phyloP scores from a whole-genome alignment of 2,797 vertebrate genomes.

The Pantherophis alleghaniensis region DNA sequence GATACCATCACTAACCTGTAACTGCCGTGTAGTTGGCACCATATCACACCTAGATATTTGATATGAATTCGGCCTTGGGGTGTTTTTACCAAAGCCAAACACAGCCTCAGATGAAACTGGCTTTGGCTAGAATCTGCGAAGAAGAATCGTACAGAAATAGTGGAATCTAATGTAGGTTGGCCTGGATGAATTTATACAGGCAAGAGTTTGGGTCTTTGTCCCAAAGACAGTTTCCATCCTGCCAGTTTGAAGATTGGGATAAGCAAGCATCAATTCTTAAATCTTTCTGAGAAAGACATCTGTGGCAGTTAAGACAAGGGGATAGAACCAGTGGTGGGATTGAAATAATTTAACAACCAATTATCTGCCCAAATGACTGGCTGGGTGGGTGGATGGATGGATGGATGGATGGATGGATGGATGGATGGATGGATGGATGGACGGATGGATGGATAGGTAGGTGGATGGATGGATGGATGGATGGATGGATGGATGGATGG shows the following conservation, averaged over 20 bases:
- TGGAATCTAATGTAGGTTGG: neutral
- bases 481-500: too few relatives aligned
- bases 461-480: too few relatives aligned
- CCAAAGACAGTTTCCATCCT: neutral
- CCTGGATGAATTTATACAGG: neutral
- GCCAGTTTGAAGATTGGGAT: neutral
- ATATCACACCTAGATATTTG: neutral
- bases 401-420: too few relatives aligned
- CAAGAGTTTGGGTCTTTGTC: neutral
- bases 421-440: too few relatives aligned
- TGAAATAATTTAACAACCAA: too few relatives aligned
- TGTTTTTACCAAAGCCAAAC: neutral
- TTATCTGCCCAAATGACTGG: too few relatives aligned
- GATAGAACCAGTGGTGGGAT: neutral
- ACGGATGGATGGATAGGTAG: too few relatives aligned
- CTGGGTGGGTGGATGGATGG: too few relatives aligned
- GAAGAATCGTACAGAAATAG: neutral
- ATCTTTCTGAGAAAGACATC: neutral
- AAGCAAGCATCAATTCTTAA: neutral
- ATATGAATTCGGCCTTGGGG: neutral
- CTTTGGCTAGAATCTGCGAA: neutral
- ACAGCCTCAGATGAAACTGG: neutral
- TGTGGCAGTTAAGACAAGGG: neutral
- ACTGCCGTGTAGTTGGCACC: slow-evolving; percentile 38
- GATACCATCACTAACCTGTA: slow-evolving; percentile 41